These are phyloP conservation scores for Anoplophora glabripennis DNA, from an alignment of 1,140 invertebrate genomes.

Conservation along the genomic window DNA sequence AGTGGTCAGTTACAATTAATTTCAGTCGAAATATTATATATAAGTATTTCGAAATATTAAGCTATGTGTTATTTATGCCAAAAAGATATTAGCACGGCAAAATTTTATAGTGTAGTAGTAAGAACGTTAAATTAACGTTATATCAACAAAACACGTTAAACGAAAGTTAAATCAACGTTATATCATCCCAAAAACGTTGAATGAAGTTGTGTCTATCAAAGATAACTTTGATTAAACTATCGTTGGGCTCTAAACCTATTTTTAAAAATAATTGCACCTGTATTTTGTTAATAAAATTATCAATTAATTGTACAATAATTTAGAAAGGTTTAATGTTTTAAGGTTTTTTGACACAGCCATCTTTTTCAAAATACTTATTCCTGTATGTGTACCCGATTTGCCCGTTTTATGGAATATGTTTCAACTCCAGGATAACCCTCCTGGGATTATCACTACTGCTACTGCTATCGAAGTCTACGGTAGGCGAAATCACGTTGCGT, in stretches of 20 bases:
- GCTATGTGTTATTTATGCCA: neutral
- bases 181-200: too few relatives aligned
- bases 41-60: too few relatives aligned
- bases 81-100: too few relatives aligned
- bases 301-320: neutral
- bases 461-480: conserved; percentile 19
- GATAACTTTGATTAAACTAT: neutral
- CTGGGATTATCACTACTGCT: conserved; percentile 20
- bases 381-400: neutral
- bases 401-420: conserved; percentile 17
- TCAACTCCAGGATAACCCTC: conserved; percentile 30
- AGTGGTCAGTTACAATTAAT: conserved; percentile 6
- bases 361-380: conserved; percentile 1
- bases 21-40: conserved; percentile 1
- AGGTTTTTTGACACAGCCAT: neutral
- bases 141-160: too few relatives aligned
- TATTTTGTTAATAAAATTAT: neutral
- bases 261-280: neutral
- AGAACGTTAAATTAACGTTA: too few relatives aligned
- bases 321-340: conserved; percentile 10
- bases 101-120: too few relatives aligned
- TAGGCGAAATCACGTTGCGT: conserved; percentile 31
- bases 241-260: neutral
- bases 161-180: too few relatives aligned
- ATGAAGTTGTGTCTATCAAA: neutral